Percentiles rank a stretch among this genome's conserved stretches.
phyloP scores from a whole-genome alignment of 2,888 invertebrate genomes.

The Cylindroiulus punctatus region DNA sequence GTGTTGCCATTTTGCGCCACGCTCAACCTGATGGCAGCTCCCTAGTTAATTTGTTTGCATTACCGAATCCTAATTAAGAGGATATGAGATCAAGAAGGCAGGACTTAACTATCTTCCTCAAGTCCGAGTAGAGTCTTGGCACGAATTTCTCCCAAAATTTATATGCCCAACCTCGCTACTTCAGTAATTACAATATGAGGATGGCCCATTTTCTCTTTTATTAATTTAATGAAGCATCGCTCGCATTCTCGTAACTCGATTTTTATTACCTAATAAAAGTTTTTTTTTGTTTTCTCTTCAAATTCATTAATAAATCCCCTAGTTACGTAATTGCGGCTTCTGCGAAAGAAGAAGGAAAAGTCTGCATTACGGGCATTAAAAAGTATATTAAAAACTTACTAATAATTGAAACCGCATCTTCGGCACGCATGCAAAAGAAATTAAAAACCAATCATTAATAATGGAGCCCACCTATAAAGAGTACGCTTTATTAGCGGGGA shows the following conservation, averaged over 20 bases:
- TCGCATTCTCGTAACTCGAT: conserved; percentile 15
- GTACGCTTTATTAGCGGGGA: background rate
- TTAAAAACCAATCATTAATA: background rate
- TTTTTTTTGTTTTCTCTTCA: background rate
- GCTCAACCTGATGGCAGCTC: background rate
- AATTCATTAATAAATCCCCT: conserved; percentile 29
- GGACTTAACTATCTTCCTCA: background rate
- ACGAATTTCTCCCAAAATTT: background rate
- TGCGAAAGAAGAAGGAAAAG: background rate
- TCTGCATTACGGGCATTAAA: background rate
- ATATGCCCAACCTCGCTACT: background rate
- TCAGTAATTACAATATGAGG: conserved; percentile 25
- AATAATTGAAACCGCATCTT: background rate
- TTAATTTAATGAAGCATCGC: conserved; percentile 28
- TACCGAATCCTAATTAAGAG: background rate
- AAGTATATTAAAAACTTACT: conserved; percentile 8
- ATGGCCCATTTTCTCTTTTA: conserved; percentile 37
- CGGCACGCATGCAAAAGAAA: background rate
- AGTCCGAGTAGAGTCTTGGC: background rate
- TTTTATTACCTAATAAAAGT: conserved; percentile 30
- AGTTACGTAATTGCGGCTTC: conserved; percentile 13
- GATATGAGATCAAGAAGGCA: background rate
- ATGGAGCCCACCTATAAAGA: background rate
- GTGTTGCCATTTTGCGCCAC: background rate
- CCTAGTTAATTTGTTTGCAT: background rate